Evolutionary conservation across 2,888 invertebrate genomes (phyloP).

Genomic region (Catocala nupta): DNA sequence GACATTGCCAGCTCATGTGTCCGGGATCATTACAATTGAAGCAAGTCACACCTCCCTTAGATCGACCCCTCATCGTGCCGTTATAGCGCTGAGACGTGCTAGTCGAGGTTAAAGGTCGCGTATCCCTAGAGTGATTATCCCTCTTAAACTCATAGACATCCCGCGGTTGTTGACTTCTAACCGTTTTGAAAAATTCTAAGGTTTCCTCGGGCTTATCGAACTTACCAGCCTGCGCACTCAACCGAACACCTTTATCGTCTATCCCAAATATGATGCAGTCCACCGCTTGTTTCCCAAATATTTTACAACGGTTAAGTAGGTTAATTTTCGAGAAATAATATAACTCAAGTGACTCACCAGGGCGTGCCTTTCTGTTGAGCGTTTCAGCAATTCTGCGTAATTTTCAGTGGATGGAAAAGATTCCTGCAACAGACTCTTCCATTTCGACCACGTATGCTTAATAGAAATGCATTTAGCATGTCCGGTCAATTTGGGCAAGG

Average conservation of each 20-base stretch:
- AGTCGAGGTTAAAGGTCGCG: too few relatives aligned
- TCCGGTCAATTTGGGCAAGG: constrained; percentile 30
- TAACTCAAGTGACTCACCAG: constrained; percentile 8
- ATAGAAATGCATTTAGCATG: constrained; percentile 34
- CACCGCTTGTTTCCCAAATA: constrained; percentile 14
- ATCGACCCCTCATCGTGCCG: too few relatives aligned
- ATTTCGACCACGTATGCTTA: constrained; percentile 10
- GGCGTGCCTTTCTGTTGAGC: constrained; percentile 11
- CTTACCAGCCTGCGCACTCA: constrained; percentile 4
- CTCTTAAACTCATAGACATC: too few relatives aligned
- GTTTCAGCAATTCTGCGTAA: constrained; percentile 8
- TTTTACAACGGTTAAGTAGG: constrained; percentile 9
- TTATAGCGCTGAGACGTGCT: too few relatives aligned
- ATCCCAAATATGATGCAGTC: constrained; percentile 7
- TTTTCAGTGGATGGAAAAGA: constrained; percentile 3
- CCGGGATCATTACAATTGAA: too few relatives aligned
- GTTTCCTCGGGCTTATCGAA: background rate
- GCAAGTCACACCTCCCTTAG: too few relatives aligned
- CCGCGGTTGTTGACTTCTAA: constrained; percentile 13
- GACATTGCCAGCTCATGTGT: too few relatives aligned
- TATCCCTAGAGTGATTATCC: too few relatives aligned
- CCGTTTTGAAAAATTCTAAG: background rate
- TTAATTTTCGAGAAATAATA: constrained; percentile 14
- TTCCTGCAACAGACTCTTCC: constrained; percentile 5
- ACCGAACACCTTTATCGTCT: constrained; percentile 7